Evolutionary conservation across 2,797 vertebrate species (phyloP).

Genomic region (Myotis pilosus): DNA sequence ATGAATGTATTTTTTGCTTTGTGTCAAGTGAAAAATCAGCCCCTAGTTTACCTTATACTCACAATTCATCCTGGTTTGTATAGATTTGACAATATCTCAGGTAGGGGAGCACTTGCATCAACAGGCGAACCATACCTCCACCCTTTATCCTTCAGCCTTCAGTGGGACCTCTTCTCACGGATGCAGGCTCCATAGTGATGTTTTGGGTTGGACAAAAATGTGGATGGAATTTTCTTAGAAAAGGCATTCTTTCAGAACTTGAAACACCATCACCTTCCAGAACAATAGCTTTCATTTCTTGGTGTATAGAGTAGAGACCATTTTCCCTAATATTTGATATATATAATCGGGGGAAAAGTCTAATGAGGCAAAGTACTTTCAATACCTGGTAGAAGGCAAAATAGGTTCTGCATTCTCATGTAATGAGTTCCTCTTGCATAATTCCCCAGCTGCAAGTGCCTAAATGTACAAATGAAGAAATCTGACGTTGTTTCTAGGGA

Average conservation of each 20-base stretch:
- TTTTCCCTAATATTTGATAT: conserved; percentile 87
- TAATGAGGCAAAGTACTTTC: conserved; percentile 89
- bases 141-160: conserved; percentile 89
- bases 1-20: conserved; percentile 92
- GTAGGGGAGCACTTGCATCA: conserved; percentile 90
- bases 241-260: conserved; percentile 84
- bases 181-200: conserved; percentile 89
- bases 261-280: conserved; percentile 90
- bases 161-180: conserved; percentile 91
- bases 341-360: conserved; percentile 90
- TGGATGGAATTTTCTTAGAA: conserved; percentile 86
- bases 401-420: conserved; percentile 93
- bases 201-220: conserved; percentile 91
- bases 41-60: conserved; percentile 90
- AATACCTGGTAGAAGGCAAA: conserved; percentile 93
- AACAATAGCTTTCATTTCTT: conserved; percentile 87
- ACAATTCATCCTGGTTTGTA: conserved; percentile 91
- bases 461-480: background rate
- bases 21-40: conserved; percentile 95
- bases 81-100: conserved; percentile 87
- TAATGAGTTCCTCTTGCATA: conserved; percentile 90
- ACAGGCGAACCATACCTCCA: conserved; percentile 89
- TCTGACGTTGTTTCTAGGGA: conserved; percentile 43
- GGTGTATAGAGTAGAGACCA: conserved; percentile 91
- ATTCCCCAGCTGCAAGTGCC: background rate